Evolutionary conservation across 2,888 invertebrate genomes (phyloP).

Genomic region (Monochamus alternatus): DNA sequence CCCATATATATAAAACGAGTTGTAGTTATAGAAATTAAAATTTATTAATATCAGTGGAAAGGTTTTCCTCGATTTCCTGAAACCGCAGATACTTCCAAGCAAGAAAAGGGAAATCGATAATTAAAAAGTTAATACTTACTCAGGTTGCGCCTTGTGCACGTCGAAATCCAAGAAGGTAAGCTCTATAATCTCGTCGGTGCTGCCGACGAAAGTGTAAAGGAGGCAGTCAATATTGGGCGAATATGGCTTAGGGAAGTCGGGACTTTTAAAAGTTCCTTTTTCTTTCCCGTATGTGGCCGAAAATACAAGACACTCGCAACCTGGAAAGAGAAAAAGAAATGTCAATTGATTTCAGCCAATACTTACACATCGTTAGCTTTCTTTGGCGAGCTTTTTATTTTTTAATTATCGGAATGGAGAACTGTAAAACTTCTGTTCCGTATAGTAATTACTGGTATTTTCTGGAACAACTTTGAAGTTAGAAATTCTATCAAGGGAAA

Average conservation of each 20-base stretch:
- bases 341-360: slow-evolving; percentile 40
- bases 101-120: not conserved
- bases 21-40: no score
- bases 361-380: slow-evolving; percentile 32
- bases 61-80: no score
- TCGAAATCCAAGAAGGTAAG: slow-evolving; percentile 87
- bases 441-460: not conserved
- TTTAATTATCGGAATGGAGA: slow-evolving; percentile 37
- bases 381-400: slow-evolving; percentile 22
- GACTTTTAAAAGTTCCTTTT: slow-evolving; percentile 87
- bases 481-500: not conserved
- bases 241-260: slow-evolving; percentile 86
- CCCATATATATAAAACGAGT: no score
- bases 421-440: not conserved
- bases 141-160: slow-evolving; percentile 78
- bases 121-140: slow-evolving; percentile 74
- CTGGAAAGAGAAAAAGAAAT: slow-evolving; percentile 72
- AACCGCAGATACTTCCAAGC: no score
- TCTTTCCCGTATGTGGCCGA: slow-evolving; percentile 86
- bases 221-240: slow-evolving; percentile 84
- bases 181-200: slow-evolving; percentile 86
- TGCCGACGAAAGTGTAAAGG: slow-evolving; percentile 87
- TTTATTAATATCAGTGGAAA: no score
- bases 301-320: slow-evolving; percentile 88
- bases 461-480: not conserved